Base-by-base conservation (phyloP, 2,113 vertebrate species). In the Eira barbara region DNA sequence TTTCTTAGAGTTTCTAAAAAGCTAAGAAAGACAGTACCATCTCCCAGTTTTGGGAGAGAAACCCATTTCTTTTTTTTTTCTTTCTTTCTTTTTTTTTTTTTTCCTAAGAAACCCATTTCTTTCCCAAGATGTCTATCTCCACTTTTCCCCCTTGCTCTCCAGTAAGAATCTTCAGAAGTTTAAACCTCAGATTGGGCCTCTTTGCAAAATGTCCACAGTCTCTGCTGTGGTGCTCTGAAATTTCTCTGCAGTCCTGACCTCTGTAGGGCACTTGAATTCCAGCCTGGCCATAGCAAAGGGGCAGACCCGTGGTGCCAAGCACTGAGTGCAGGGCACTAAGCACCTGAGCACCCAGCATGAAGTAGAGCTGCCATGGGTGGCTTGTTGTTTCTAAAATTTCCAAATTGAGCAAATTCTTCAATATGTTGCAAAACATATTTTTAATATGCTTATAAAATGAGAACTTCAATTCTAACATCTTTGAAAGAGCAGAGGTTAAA, bases 131-230 rank as follows among this genome's bases (percentile, higher is more conserved):
- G 98, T 99, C 99, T 99, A 98, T 99, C 99, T 99, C 99, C 98
- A 99, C 93, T 97, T 99, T 97, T 99, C 95, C 98, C 98, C 95
- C 57, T 96, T 95, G 95, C 96, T 98, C 97, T 99, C 98, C 98
- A 98, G 71, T 65, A 99, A 98, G 98, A 98, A 98, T 97, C 98
- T 98, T 94, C 96, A 99, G 98, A 89, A 98, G 99, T 97, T 99
- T 99, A 98, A 99, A 99, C 98, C 99, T 99, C 95, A 99, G 99
- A 98, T 99, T 99, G 57, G 99, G 98, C 49, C 99, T 99, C 98
- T 98, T 99, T 89, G 99, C 99, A 89, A 99, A 98, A 47, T 98
- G 98, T 88, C 99, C 99, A 6, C 99, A 99, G 83, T 98, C 98
- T 95, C 98, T 98, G 97, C 99, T 99, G 4, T 99, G 99, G 97